phyloP scores from a whole-genome alignment of 2,888 invertebrate genomes.

The Aporophyla lueneburgensis region DNA sequence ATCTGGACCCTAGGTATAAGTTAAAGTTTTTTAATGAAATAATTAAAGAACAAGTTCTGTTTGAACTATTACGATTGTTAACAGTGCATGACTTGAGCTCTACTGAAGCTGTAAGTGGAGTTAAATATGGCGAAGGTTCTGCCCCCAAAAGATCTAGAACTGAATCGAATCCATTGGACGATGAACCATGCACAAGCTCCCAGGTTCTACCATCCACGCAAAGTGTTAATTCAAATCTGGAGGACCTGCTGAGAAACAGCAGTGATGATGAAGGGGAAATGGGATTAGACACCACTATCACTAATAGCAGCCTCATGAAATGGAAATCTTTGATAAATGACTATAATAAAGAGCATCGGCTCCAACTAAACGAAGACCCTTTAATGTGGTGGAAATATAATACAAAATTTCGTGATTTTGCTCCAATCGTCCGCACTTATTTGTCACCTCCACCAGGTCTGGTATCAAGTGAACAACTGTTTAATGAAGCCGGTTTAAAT shows the following conservation, averaged over 20 bases:
- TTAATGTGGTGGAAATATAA: slow-evolving; percentile 37
- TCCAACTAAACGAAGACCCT: slow-evolving; percentile 23
- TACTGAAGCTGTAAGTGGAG: neutral
- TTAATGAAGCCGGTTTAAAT: slow-evolving; percentile 6
- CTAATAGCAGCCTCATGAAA: slow-evolving; percentile 3
- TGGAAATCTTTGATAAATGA: slow-evolving; percentile 35
- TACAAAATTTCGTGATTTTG: slow-evolving; percentile 17
- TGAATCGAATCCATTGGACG: too few species aligned
- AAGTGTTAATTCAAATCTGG: slow-evolving; percentile 25
- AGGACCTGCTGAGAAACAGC: neutral
- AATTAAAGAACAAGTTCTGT: slow-evolving; percentile 25
- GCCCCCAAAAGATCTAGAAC: neutral
- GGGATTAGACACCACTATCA: neutral
- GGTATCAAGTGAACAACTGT: slow-evolving; percentile 11
- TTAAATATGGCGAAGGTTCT: neutral
- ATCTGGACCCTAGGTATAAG: slow-evolving; percentile 30
- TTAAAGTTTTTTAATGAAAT: slow-evolving; percentile 29
- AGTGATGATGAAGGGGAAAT: slow-evolving; percentile 31
- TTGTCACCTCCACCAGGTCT: slow-evolving; percentile 17
- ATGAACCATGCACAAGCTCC: slow-evolving; percentile 21
- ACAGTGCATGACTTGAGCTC: neutral
- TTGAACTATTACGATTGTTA: slow-evolving; percentile 23
- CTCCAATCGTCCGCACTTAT: slow-evolving; percentile 34
- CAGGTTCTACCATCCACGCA: neutral
- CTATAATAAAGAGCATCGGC: slow-evolving; percentile 29